Conservation (phyloP, 2,797 vertebrate genomes). For the Dendrocincla fuliginosa region DNA sequence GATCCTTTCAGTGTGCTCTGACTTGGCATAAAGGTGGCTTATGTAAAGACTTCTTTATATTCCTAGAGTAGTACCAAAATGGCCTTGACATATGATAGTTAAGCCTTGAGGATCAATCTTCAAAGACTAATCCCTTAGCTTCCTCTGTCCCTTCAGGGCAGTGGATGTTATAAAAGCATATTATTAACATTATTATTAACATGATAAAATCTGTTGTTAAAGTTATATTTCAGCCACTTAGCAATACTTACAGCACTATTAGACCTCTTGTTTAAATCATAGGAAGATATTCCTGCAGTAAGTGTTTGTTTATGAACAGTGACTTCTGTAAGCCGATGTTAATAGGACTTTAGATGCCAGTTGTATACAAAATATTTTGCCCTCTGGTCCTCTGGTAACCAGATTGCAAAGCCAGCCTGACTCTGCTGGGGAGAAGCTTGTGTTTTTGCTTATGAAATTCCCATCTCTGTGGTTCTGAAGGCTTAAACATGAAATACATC, state of each 20-base stretch:
- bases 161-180: not conserved
- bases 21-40: not conserved
- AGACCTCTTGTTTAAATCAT: not conserved
- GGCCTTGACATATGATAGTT: not conserved
- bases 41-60: not conserved
- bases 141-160: not conserved
- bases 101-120: not conserved
- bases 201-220: not conserved
- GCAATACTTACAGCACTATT: not conserved
- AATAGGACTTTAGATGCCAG: not conserved
- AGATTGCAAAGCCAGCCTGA: not conserved
- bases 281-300: not conserved
- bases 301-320: not conserved
- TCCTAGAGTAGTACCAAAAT: not conserved
- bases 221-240: not conserved
- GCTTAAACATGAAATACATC: not conserved
- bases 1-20: not conserved
- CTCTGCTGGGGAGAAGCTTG: not conserved
- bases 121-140: not conserved
- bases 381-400: not conserved
- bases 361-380: not conserved
- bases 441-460: not conserved
- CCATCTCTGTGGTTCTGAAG: not conserved
- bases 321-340: not conserved
- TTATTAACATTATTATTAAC: not conserved